Conservation (phyloP, 2,888 invertebrate genomes). For the Anoplius nigerrimus region DNA sequence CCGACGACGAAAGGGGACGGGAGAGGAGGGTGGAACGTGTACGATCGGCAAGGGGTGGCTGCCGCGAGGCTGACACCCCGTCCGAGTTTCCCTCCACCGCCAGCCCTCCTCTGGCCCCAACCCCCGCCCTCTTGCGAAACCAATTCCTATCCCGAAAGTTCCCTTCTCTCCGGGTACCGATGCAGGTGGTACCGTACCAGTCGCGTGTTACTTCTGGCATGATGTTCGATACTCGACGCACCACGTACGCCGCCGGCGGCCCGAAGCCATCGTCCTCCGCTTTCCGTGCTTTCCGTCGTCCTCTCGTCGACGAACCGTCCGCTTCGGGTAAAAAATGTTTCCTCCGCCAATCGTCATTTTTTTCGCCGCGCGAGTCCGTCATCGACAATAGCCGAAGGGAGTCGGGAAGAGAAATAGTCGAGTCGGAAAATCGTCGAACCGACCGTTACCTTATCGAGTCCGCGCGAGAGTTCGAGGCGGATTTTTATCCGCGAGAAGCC, state of each 20-base stretch:
- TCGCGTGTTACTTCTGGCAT: conserved; percentile 70
- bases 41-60: background rate
- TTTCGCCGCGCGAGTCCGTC: too few relatives aligned
- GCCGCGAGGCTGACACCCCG: conserved; percentile 20
- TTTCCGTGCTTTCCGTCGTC: background rate
- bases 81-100: conserved; percentile 1
- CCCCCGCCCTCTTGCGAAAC: conserved; percentile 50
- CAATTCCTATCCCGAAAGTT: conserved; percentile 64
- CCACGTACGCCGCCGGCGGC: conserved; percentile 22
- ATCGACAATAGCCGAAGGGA: too few relatives aligned
- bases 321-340: too few relatives aligned
- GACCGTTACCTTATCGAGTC: too few relatives aligned
- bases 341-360: too few relatives aligned
- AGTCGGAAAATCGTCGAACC: too few relatives aligned
- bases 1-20: conserved; percentile 11
- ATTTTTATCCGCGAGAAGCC: too few relatives aligned
- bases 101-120: conserved; percentile 10
- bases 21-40: conserved; percentile 18
- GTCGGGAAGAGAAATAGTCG: too few relatives aligned
- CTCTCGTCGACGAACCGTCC: background rate
- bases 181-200: conserved; percentile 73
- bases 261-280: conserved; percentile 4
- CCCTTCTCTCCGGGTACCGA: conserved; percentile 58
- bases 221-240: conserved; percentile 58
- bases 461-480: too few relatives aligned